Evolutionary conservation across 2,797 vertebrate species (phyloP), one percentile per base, ranked within the genome.

Genomic region (Sebastiscus albofasciatus): DNA sequence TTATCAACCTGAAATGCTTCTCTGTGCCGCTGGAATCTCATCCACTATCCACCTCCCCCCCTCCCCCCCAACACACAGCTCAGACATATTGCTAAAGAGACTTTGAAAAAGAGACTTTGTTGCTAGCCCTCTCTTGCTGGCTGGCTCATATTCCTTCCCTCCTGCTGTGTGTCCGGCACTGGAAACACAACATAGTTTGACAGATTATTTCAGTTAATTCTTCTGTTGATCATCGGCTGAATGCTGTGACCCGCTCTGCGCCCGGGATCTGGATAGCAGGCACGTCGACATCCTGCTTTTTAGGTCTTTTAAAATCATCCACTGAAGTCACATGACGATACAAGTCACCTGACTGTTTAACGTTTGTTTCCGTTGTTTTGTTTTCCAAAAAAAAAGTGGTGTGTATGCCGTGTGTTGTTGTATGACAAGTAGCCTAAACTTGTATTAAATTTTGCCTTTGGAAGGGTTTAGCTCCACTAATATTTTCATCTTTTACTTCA

Each of bases 381-480:
- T 72, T 75, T 68, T 39, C 65, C 76, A 56, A 71, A 82, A 39
- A 39, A 39, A 60, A 69, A 36, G 13, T 68, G 56, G 70, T 67
- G 31, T 71, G 87, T 88, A 76, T 83, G 80, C 46, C 2, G 70
- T 80, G 87, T 83, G 73, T 75, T 67, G 65, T 81, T 84, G 76
- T 87, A 76, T 79, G 75, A 87, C 79, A 75, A 77, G 72, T 89
- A 90, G 87, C 65, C 74, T 82, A 74, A 87, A 90, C 64, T 75
- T 79, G 77, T 84, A 70, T 81, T 79, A 20, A 80, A 75, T 75
- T 86, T 89, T 85, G 82, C 84, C 73, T 84, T 91, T 84, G 77
- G 67, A 83, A 85, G 78, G 89, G 87, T 91, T 89, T 91, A 83
- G 75, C 80, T 88, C 81, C 85, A 90, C 86, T 88, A 89, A 89